Percentiles rank a stretch among this genome's conserved stretches.
Conservation (phyloP, 2,888 invertebrate genomes). For the Euzophera pinguis region DNA sequence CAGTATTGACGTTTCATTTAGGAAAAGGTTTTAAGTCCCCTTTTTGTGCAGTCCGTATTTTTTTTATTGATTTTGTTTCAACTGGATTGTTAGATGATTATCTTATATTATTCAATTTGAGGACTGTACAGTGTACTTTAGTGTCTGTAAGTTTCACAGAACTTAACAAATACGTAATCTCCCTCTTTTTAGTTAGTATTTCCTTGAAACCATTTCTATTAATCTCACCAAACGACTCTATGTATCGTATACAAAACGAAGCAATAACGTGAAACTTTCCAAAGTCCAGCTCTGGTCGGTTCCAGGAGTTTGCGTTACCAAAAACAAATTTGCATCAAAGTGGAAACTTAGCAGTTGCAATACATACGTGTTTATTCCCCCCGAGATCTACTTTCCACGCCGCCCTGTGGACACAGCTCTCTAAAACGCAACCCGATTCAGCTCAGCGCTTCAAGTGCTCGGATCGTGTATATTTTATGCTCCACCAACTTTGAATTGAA, state of each 20-base stretch:
- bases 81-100: neutral
- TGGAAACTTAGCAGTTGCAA: constrained; percentile 14
- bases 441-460: constrained; percentile 17
- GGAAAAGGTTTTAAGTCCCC: neutral
- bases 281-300: neutral
- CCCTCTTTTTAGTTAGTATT: too few relatives aligned
- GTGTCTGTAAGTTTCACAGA: too few relatives aligned
- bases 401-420: constrained; percentile 31
- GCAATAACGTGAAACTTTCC: neutral
- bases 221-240: neutral
- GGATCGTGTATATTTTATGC: constrained; percentile 11
- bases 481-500: constrained; percentile 10
- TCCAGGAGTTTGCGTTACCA: neutral
- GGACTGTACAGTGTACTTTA: too few relatives aligned
- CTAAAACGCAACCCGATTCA: constrained; percentile 24
- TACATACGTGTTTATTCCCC: constrained; percentile 26
- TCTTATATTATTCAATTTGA: neutral
- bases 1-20: neutral
- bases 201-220: too few relatives aligned
- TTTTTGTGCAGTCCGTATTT: neutral
- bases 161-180: too few relatives aligned
- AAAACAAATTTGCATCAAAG: constrained; percentile 10
- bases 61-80: too few relatives aligned
- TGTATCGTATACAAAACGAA: neutral
- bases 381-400: constrained; percentile 27